Base-by-base conservation (phyloP, 2,797 vertebrate genomes). In the Intellagama lesueurii region DNA sequence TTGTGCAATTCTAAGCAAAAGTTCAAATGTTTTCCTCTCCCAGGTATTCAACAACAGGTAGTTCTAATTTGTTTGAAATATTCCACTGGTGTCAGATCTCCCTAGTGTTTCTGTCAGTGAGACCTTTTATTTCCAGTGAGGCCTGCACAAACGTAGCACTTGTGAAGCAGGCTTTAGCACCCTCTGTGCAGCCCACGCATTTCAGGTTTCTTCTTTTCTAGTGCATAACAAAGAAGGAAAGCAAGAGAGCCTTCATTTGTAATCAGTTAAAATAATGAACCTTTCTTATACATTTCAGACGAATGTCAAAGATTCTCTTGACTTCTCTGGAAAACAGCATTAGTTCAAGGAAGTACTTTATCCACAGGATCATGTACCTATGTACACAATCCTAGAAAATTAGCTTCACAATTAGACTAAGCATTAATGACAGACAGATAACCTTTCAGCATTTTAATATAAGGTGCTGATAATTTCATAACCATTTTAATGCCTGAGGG, bases 401-500 rank as follows among this genome's bases (percentile, higher is more conserved):
- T n/a, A 72, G 30, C n/a, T 35, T 81, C 19, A 17, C 81, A 66
- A 12, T 56, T 87, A 77, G 26, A 22, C 32, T 87, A 0, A 0
- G 72, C 35, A 40, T 17, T 52, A 9, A 16, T 69, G 49, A 32
- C 26, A 2, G 8, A 73, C 72, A 40, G 19, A 82, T 64, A 86
- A 89, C 17, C 22, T 22, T 47, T 32, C 49, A 0, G 6, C 60
- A 89, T 91, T 40, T 26, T 87, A 16, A 92, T 72, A 56, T 75
- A 95, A 90, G 79, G 16, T 60, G 86, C 66, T 83, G 73, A 87
- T 80, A 83, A 77, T 19, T 44, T 28, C 32, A 80, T 75, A 82
- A 64, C 19, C 44, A 35, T 80, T 70, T 79, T 87, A 40, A 87
- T 69, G 81, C 3, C 40, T 30, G 44, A 24, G 26, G 40, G 9